phyloP scores from a whole-genome alignment of 2,888 invertebrate species.

The Euphydryas editha region DNA sequence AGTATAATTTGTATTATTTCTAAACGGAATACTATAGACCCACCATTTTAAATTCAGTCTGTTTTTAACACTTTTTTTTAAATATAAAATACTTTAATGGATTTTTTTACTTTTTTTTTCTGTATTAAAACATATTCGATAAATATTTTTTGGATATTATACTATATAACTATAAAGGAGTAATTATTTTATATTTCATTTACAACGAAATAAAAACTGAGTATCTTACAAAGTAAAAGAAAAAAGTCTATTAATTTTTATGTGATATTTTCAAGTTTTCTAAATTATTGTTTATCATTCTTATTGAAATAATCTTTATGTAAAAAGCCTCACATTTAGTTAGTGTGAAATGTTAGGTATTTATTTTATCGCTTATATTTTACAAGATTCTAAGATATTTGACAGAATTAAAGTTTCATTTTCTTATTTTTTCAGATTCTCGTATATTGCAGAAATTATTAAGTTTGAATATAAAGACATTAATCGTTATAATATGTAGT shows the following conservation, averaged over 20 bases:
- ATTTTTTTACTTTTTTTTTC: not conserved
- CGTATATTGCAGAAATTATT: too few relatives aligned
- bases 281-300: not conserved
- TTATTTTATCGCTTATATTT: too few relatives aligned
- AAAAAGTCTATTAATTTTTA: not conserved
- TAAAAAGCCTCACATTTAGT: conserved; percentile 1
- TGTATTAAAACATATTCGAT: not conserved
- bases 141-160: not conserved
- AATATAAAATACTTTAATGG: not conserved
- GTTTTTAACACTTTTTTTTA: not conserved
- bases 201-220: not conserved
- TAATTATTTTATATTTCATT: not conserved
- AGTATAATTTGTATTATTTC: conserved; percentile 34
- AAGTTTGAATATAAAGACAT: too few relatives aligned
- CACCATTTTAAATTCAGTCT: conserved; percentile 16
- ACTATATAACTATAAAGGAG: not conserved
- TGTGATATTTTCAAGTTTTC: too few relatives aligned
- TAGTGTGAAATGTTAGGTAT: too few relatives aligned
- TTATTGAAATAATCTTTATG: conserved; percentile 23
- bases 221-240: not conserved
- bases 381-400: too few relatives aligned
- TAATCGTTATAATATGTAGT: too few relatives aligned
- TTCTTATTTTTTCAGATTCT: too few relatives aligned
- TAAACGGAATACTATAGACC: conserved; percentile 5
- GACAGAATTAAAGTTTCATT: too few relatives aligned